phyloP scores from a whole-genome alignment of 2,797 vertebrate genomes.

The Syngnathus acus region DNA sequence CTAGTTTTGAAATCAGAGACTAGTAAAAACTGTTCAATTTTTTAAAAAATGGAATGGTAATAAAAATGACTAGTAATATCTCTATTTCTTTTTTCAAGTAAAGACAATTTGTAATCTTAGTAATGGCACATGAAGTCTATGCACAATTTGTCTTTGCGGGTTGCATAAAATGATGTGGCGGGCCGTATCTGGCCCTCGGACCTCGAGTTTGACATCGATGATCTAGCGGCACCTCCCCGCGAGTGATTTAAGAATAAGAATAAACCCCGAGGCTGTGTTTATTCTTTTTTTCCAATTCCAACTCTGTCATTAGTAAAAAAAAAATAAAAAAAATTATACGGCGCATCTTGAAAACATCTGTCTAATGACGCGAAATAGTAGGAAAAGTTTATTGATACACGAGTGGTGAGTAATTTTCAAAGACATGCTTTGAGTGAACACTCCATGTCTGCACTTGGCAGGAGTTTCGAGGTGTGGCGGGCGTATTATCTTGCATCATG shows the following conservation, averaged over 20 bases:
- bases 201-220: no score
- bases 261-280: constrained; percentile 38
- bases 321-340: constrained; percentile 1
- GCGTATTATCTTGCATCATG: background rate
- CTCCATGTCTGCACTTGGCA: background rate
- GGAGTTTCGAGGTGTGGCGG: background rate
- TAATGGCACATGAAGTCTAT: no score
- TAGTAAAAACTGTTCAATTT: no score
- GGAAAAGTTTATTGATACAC: background rate
- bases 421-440: constrained; percentile 12
- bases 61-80: no score
- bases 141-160: no score
- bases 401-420: constrained; percentile 11
- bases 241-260: constrained; percentile 39
- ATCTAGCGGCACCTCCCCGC: constrained; percentile 26
- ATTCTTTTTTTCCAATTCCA: constrained; percentile 28
- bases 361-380: constrained; percentile 10
- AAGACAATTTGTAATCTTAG: no score
- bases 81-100: no score
- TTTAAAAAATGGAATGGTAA: no score
- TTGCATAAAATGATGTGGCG: no score
- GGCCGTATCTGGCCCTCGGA: no score
- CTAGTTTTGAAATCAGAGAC: no score
- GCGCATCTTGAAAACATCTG: constrained; percentile 12
- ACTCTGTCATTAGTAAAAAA: background rate